Conservation (phyloP, 1,140 invertebrate genomes). For the Leptoteleia sp. region DNA sequence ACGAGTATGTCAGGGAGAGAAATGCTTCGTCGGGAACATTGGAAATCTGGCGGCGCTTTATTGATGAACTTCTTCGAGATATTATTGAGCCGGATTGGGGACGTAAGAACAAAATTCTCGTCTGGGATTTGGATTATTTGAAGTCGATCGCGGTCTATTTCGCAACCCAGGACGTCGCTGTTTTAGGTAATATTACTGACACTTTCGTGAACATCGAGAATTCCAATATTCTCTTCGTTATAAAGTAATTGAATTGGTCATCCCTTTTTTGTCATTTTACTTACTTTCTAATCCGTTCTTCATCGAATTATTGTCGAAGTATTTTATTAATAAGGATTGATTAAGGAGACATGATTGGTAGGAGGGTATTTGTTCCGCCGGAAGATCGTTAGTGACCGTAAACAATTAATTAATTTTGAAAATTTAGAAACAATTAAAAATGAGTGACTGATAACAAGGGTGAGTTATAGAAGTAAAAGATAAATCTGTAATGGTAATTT, state of each 20-base stretch:
- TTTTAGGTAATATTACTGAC: slow-evolving; percentile 77
- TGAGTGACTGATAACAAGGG: too few species aligned
- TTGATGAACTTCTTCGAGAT: slow-evolving; percentile 83
- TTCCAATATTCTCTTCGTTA: not conserved
- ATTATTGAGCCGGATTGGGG: slow-evolving; percentile 81
- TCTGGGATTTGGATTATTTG: slow-evolving; percentile 85
- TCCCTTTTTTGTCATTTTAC: too few species aligned
- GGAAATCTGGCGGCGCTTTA: slow-evolving; percentile 84
- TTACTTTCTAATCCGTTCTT: too few species aligned
- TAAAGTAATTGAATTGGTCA: not conserved
- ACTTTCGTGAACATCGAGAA: slow-evolving; percentile 2
- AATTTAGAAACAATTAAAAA: too few species aligned
- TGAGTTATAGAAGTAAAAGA: too few species aligned
- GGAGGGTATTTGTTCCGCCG: too few species aligned
- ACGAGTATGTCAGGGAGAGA: slow-evolving; percentile 79
- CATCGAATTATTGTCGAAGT: too few species aligned
- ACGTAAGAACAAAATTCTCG: slow-evolving; percentile 82
- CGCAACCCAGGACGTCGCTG: slow-evolving; percentile 79
- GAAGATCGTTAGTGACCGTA: too few species aligned
- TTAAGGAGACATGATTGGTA: too few species aligned
- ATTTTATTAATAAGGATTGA: too few species aligned
- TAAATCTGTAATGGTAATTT: too few species aligned
- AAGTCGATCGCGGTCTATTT: slow-evolving; percentile 82
- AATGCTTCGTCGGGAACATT: slow-evolving; percentile 78
- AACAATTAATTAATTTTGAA: too few species aligned